phyloP scores from a whole-genome alignment of 2,113 vertebrate genomes.

The Gymnobelideus leadbeateri region DNA sequence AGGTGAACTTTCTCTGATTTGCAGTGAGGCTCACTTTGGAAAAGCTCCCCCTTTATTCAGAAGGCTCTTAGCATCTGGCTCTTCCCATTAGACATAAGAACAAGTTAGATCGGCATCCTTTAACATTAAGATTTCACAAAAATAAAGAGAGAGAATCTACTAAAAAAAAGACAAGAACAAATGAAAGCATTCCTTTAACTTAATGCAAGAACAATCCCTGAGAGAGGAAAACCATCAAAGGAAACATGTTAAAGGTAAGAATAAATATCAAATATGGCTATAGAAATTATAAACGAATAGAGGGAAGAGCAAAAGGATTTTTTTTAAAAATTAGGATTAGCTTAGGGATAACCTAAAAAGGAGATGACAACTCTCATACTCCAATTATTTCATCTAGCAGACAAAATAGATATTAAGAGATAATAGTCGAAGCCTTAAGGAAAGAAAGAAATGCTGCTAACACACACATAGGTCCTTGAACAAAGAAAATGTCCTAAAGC shows the following conservation, averaged over 20 bases:
- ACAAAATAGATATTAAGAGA: background rate
- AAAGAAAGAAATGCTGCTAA: background rate
- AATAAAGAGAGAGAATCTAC: constrained; percentile 7
- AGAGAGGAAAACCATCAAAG: constrained; percentile 26
- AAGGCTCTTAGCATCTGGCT: background rate
- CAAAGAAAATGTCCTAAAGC: background rate
- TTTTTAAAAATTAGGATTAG: background rate
- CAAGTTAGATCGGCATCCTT: background rate
- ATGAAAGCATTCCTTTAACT: background rate
- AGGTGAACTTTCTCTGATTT: background rate
- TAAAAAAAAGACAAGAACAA: background rate
- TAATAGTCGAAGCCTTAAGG: background rate
- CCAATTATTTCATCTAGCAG: background rate
- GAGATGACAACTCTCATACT: background rate
- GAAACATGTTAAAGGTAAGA: constrained; percentile 16
- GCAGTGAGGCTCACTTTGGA: background rate
- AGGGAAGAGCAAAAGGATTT: background rate
- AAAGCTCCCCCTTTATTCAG: background rate
- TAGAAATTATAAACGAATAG: background rate
- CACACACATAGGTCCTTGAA: background rate
- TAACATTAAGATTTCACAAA: background rate
- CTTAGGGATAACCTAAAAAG: background rate
- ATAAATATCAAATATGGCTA: constrained; percentile 25
- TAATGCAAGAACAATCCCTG: constrained; percentile 24
- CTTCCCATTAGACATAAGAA: background rate